A percentile compares a stretch with the other conserved stretches of the same genome.
Evolutionary conservation across 2,113 vertebrate species (phyloP).

Genomic region (Heterocephalus glaber): DNA sequence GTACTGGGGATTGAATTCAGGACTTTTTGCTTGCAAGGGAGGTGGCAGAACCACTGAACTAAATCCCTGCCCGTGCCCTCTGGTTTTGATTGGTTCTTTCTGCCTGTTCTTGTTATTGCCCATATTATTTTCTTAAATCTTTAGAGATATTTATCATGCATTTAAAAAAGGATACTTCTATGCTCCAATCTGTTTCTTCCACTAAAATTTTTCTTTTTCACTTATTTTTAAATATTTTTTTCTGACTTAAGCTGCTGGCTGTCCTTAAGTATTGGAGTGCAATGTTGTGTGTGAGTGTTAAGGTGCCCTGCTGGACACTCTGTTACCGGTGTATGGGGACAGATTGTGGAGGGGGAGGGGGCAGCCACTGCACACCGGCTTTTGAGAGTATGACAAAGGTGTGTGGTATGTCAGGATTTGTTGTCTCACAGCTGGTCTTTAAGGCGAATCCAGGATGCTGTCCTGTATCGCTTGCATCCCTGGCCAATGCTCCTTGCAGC

Average conservation of each 20-base stretch:
- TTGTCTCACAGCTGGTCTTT: background rate
- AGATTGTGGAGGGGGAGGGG: background rate
- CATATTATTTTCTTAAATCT: background rate
- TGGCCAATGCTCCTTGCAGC: no score
- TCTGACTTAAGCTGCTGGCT: background rate
- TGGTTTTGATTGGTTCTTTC: background rate
- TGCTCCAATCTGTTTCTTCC: background rate
- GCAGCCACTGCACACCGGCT: background rate
- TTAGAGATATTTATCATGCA: background rate
- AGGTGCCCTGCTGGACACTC: background rate
- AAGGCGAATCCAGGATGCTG: background rate
- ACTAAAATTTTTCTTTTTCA: background rate
- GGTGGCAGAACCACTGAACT: no score
- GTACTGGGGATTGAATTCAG: no score
- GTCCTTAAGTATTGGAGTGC: background rate
- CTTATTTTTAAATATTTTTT: background rate
- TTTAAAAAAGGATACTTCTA: background rate
- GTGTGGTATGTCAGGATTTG: background rate
- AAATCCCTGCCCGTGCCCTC: no score
- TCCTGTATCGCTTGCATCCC: rapidly evolving
- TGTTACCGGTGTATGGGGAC: background rate
- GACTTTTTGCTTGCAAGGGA: no score
- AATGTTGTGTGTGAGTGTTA: background rate
- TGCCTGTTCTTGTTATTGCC: background rate
- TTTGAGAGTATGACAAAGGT: background rate